Conservation (phyloP, 1,140 invertebrate genomes). For the Drosophila sulfurigaster region DNA sequence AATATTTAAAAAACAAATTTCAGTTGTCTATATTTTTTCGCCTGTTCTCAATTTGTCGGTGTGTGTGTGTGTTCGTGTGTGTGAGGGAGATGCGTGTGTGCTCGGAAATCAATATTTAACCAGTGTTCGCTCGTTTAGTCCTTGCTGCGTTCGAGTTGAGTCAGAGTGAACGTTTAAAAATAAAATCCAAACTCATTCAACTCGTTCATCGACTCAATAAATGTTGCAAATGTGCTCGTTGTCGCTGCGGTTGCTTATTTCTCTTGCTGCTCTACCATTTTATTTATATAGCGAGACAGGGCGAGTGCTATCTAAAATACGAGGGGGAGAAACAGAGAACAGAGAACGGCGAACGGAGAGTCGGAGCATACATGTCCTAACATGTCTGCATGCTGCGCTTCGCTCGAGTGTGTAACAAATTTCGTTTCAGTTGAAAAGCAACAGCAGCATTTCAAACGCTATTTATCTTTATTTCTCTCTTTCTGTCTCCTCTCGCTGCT, state of each 20-base stretch:
- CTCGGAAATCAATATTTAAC: slow-evolving; percentile 80
- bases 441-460: slow-evolving; percentile 71
- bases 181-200: slow-evolving; percentile 82
- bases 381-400: slow-evolving; percentile 41
- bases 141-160: slow-evolving; percentile 50
- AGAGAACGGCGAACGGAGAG: background rate
- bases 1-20: slow-evolving; percentile 70
- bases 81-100: slow-evolving; percentile 11
- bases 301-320: background rate
- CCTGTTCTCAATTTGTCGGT: slow-evolving; percentile 43
- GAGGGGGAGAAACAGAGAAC: background rate
- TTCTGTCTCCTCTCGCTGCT: background rate
- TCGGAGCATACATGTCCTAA: slow-evolving; percentile 2
- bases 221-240: slow-evolving; percentile 78
- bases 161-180: slow-evolving; percentile 68
- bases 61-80: slow-evolving; percentile 9
- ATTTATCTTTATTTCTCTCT: slow-evolving; percentile 75
- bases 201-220: slow-evolving; percentile 82
- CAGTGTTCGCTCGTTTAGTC: slow-evolving; percentile 68
- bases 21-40: slow-evolving; percentile 48
- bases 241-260: slow-evolving; percentile 56
- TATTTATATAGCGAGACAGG: slow-evolving; percentile 62
- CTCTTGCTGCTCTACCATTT: slow-evolving; percentile 52
- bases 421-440: slow-evolving; percentile 60
- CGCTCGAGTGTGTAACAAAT: slow-evolving; percentile 64